Conservation (phyloP, 2,888 invertebrate genomes). For the Eucriotettix oculatus region DNA sequence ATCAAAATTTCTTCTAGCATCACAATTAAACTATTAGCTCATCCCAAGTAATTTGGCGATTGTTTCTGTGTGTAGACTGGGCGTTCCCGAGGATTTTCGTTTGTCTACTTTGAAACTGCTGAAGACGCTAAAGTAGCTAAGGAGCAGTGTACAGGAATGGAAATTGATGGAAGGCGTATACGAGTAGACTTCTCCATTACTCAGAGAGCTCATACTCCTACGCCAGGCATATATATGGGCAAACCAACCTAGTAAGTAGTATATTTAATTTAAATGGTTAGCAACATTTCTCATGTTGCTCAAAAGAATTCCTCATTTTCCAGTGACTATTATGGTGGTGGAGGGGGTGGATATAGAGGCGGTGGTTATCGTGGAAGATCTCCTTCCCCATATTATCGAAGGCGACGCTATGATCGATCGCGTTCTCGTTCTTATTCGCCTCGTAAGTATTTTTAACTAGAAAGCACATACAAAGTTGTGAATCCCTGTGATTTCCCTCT, state of each 20-base stretch:
- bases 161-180: slow-evolving; percentile 83
- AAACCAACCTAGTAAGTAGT: slow-evolving; percentile 66
- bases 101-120: slow-evolving; percentile 78
- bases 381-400: slow-evolving; percentile 55
- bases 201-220: slow-evolving; percentile 89
- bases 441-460: slow-evolving; percentile 42
- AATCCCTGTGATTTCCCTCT: background rate
- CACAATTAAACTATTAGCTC: too few species aligned
- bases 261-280: background rate
- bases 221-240: slow-evolving; percentile 94
- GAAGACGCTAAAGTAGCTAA: slow-evolving; percentile 88
- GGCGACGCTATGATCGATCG: slow-evolving; percentile 54
- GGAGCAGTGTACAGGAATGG: slow-evolving; percentile 85
- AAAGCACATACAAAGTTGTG: background rate
- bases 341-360: slow-evolving; percentile 31
- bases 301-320: background rate
- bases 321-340: slow-evolving; percentile 14
- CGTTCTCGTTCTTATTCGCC: slow-evolving; percentile 63
- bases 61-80: slow-evolving; percentile 48
- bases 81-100: slow-evolving; percentile 88
- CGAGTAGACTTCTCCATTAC: slow-evolving; percentile 94
- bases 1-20: too few species aligned
- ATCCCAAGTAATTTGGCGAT: too few species aligned
- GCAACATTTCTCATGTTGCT: background rate
- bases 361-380: slow-evolving; percentile 30